Conservation (phyloP, 2,113 vertebrate genomes). For the Rattus rattus region DNA sequence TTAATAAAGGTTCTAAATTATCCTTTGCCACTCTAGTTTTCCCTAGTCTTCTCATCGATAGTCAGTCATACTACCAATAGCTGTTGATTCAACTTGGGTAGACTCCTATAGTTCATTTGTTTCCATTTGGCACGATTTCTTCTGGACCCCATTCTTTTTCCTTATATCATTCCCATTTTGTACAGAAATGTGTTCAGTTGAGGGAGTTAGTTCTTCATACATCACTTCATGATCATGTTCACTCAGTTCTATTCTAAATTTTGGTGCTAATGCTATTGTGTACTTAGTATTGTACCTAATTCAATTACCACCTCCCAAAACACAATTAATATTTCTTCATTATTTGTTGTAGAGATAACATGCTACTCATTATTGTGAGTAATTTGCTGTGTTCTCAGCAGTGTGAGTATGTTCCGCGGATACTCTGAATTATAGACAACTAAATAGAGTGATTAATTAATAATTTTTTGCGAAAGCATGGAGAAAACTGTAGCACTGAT, state of each 20-base stretch:
- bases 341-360: neutral
- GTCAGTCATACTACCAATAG: rapidly evolving
- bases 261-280: neutral
- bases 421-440: neutral
- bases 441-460: neutral
- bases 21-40: rapidly evolving
- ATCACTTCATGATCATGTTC: neutral
- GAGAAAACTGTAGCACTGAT: neutral
- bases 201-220: neutral
- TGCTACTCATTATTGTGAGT: rapidly evolving
- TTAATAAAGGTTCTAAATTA: neutral
- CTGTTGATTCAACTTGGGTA: neutral
- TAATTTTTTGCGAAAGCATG: neutral
- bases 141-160: rapidly evolving
- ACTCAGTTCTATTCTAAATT: too few species aligned
- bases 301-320: neutral
- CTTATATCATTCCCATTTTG: neutral
- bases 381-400: neutral
- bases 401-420: too few species aligned
- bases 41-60: rapidly evolving
- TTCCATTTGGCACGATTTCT: neutral
- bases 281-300: neutral
- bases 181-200: neutral
- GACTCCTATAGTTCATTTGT: neutral
- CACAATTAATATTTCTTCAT: neutral